phyloP scores from a whole-genome alignment of 2,888 invertebrate genomes.

The Clepsis dumicolana region DNA sequence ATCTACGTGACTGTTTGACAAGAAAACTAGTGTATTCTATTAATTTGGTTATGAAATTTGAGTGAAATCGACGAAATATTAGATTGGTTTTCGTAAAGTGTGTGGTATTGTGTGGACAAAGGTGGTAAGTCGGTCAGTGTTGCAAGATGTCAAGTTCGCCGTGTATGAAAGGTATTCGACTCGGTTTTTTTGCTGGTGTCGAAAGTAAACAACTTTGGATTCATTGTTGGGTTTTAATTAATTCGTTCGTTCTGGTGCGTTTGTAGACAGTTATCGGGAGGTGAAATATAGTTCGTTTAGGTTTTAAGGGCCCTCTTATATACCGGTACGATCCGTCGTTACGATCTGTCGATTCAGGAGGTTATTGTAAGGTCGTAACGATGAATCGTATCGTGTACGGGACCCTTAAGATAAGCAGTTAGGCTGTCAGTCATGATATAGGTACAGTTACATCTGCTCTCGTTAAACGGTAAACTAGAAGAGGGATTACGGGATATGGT shows the following conservation, averaged over 20 bases:
- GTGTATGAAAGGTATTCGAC: conserved; percentile 35
- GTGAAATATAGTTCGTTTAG: not conserved
- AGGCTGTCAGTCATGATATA: too few relatives aligned
- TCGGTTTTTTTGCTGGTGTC: conserved; percentile 26
- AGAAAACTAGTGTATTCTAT: conserved; percentile 44
- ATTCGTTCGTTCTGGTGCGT: conserved; percentile 4
- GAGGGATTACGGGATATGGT: too few relatives aligned
- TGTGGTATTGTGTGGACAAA: conserved; percentile 43
- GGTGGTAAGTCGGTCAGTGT: conserved; percentile 18
- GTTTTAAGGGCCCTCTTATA: too few relatives aligned
- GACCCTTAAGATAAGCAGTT: too few relatives aligned
- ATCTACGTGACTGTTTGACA: conserved; percentile 48
- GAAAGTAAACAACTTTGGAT: conserved; percentile 29
- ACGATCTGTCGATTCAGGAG: too few relatives aligned
- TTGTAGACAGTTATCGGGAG: not conserved
- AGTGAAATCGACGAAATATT: conserved; percentile 48
- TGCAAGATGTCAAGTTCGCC: conserved; percentile 45
- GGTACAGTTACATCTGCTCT: too few relatives aligned
- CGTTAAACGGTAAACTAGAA: too few relatives aligned
- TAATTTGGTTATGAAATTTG: conserved; percentile 47
- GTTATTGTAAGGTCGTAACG: too few relatives aligned
- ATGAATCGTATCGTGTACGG: too few relatives aligned
- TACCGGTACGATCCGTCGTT: too few relatives aligned
- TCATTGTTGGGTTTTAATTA: conserved; percentile 41
- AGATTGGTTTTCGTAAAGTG: conserved; percentile 46